Conservation (phyloP, 92 coral and sea anemone species). For the Zoanthus solanderi region DNA sequence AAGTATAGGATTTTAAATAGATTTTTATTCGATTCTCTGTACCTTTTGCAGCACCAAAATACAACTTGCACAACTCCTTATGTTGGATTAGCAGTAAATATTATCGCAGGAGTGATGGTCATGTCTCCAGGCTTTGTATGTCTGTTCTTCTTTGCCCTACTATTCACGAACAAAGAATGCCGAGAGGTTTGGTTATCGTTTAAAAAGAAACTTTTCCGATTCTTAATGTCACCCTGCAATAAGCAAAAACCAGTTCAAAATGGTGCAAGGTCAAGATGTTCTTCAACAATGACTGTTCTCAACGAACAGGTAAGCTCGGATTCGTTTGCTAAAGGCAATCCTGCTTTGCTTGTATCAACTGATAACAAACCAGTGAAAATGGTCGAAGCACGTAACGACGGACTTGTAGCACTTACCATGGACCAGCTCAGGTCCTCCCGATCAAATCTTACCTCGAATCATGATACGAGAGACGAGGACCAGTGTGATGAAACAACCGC, state of each 20-base stretch:
- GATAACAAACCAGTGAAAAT: slow-evolving; percentile 30
- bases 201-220: slow-evolving; percentile 45
- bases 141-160: slow-evolving; percentile 79
- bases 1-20: too few relatives aligned
- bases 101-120: slow-evolving; percentile 67
- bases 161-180: slow-evolving; percentile 93
- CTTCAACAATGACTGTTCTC: slow-evolving; percentile 73
- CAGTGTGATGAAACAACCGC: slow-evolving; percentile 2
- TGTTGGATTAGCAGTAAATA: slow-evolving; percentile 26
- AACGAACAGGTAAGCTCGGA: slow-evolving; percentile 67
- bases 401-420: slow-evolving; percentile 25
- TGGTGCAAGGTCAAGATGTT: slow-evolving; percentile 64
- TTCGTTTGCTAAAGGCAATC: background rate
- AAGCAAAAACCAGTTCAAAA: slow-evolving; percentile 58
- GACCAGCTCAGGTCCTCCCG: slow-evolving; percentile 30
- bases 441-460: background rate
- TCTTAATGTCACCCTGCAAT: slow-evolving; percentile 12
- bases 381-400: slow-evolving; percentile 38
- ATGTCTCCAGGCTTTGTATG: slow-evolving; percentile 95
- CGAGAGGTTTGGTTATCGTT: slow-evolving; percentile 83
- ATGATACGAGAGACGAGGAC: slow-evolving; percentile 7
- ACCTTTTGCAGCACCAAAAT: slow-evolving; percentile 47
- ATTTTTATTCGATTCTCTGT: background rate
- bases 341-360: slow-evolving; percentile 4
- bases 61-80: slow-evolving; percentile 70